phyloP scores from a whole-genome alignment of 2,888 invertebrate genomes.

The Rotaria magnacalcarata region DNA sequence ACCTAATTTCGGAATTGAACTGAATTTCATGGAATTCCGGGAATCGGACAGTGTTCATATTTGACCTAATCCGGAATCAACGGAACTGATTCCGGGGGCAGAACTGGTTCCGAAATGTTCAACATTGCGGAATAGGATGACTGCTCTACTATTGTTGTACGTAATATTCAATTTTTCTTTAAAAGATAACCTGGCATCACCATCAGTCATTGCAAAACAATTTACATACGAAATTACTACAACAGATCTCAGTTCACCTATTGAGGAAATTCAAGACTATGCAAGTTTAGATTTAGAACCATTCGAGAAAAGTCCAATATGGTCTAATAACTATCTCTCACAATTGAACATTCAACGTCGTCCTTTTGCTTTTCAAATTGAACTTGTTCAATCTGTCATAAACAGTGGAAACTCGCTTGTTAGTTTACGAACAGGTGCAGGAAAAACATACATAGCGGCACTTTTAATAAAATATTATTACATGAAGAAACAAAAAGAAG shows the following conservation, averaged over 20 bases:
- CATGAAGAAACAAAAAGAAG: neutral
- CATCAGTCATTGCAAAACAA: neutral
- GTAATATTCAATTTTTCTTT: too few relatives aligned
- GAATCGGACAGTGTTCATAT: too few relatives aligned
- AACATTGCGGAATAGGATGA: too few relatives aligned
- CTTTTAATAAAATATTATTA: slow-evolving; percentile 24
- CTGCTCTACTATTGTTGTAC: too few relatives aligned
- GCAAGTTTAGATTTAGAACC: neutral
- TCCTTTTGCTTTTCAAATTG: slow-evolving; percentile 2
- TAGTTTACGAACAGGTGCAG: slow-evolving; percentile 25
- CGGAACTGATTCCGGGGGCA: too few relatives aligned
- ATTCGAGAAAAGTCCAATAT: neutral
- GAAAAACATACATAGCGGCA: slow-evolving; percentile 9
- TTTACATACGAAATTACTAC: neutral
- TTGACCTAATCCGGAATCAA: too few relatives aligned
- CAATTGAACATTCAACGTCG: neutral
- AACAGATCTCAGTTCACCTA: neutral
- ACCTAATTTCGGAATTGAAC: too few relatives aligned
- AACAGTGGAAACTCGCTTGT: neutral
- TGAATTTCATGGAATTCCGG: too few relatives aligned
- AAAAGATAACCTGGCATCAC: neutral
- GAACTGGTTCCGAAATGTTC: too few relatives aligned
- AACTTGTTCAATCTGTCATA: neutral
- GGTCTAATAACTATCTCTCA: neutral
- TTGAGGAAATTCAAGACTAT: neutral